Base-by-base conservation (phyloP, 1,140 invertebrate species). In the Drosophila auraria region DNA sequence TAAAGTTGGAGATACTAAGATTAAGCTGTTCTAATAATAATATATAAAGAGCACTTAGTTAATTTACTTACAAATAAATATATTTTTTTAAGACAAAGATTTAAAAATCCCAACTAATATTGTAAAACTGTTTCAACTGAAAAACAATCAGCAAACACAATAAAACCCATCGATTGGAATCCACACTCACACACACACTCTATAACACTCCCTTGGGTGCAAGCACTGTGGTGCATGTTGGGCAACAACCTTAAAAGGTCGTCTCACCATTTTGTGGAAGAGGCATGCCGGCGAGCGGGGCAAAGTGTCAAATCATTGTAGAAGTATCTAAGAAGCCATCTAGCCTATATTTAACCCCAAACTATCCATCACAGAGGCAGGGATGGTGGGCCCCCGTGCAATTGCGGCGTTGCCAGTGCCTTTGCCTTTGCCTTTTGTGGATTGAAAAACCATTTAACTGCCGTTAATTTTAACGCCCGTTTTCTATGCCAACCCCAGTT, bases 341-440 rank as follows among this genome's bases (percentile, higher is more conserved):
- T 84, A 84, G 87, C 82, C 86, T 90, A 90, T 90, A 90, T 90
- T 90, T 90, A 90, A 90, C 86, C 86, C 72, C 71, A 90, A 90
- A 90, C 86, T 74, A 90, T 90, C 86, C 86, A 86, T 90, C 86
- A 90, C 51, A 90, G 75, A 68, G 53, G 64, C 63, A 77, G 51
- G 64, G 68, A 71, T 86, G 77, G 57, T 82, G 66, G 58, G 68
- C 65, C 60, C 64, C 62, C 71, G 25, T 63, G 68, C 49, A 50
- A 51, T 70, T 17, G 47, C 47, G 60, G 38, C 25, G 20, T 51
- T 47, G 36, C 36, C 57, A 1, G 27, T 30, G 27, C 27, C 27
- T 49, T 74, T 64, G 58, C 66, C 59, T 63, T 64, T 44, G 45
- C 49, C 71, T 82, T 59, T 87, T 83, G 78, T 84, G 83, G 83